Base-by-base conservation (phyloP, 1,140 invertebrate genomes). In the Brachionus calyciflorus region DNA sequence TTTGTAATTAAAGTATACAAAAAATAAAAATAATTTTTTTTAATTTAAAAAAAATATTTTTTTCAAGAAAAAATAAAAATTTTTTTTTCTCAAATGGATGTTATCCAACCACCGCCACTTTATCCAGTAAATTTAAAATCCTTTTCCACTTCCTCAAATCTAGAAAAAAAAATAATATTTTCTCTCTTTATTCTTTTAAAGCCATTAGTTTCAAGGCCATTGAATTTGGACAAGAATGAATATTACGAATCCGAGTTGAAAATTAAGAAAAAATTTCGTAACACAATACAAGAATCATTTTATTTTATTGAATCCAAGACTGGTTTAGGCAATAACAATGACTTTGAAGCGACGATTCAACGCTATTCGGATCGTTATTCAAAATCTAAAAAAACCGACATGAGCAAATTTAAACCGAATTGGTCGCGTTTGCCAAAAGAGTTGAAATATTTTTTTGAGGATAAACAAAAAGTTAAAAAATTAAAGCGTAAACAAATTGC, bases 331-430 rank as follows among this genome's bases (percentile, higher is more conserved):
- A 41, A 73, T 40, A 21, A 73, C 5, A 17, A 24, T 55, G 46
- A 73, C 24, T 73, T 49, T 40, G 51, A 73, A 0, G 5, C 19
- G 10, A 73, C 5, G 4, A 73, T 73, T 49, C 24, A 73, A 55
- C 69, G 69, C 1, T 73, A 53, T 73, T 73, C 69, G 14, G 69
- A 73, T 53, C 69, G 69, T 51, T 73, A 51, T 55, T 73, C 69
- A 12, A 73, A 73, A 14, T 40, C 44, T 33, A 51, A 26, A 26
- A 73, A 51, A 73, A 73, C 26, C 12, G 69, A 55, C 49, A 12
- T 21, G 24, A 40, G 17, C 28, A 49, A 73, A 73, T 51, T 33
- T 28, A 51, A 51, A 24, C 69, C 51, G 30, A 33, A 73, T 49
- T 73, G 69, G 69, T 40, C 28, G 24, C 44, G 69, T 26, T 41